Evolutionary conservation across 2,797 vertebrate genomes (phyloP).

Genomic region (Enteromius radiatus): DNA sequence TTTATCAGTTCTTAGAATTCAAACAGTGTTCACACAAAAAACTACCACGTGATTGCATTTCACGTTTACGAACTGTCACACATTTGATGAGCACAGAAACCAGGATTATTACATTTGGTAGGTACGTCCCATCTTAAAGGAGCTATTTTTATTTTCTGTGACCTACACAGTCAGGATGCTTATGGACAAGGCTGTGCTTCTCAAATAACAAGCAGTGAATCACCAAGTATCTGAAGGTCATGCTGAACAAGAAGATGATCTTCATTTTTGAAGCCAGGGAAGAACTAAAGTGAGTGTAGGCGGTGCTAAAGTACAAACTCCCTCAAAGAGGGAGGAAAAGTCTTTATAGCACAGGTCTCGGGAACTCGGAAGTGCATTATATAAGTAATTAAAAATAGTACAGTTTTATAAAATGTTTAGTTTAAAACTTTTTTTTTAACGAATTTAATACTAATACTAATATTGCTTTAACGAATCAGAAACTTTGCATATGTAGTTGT

Average conservation of each 20-base stretch:
- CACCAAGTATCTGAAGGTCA: slow-evolving; percentile 36
- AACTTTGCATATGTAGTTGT: too few relatives aligned
- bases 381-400: background rate
- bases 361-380: background rate
- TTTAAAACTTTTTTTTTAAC: background rate
- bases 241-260: slow-evolving; percentile 2
- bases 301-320: slow-evolving; percentile 14
- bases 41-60: background rate
- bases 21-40: background rate
- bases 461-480: too few relatives aligned
- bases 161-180: background rate
- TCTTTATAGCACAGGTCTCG: background rate
- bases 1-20: background rate
- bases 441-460: background rate
- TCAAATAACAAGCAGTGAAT: background rate
- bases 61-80: background rate
- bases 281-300: background rate
- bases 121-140: background rate
- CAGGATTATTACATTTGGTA: slow-evolving; percentile 9
- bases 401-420: background rate
- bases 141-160: slow-evolving; percentile 27
- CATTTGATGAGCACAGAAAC: background rate
- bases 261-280: slow-evolving; percentile 20
- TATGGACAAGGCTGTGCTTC: slow-evolving; percentile 2
- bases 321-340: background rate